Conservation (phyloP, 2,888 invertebrate species). For the Trachelus stipa region DNA sequence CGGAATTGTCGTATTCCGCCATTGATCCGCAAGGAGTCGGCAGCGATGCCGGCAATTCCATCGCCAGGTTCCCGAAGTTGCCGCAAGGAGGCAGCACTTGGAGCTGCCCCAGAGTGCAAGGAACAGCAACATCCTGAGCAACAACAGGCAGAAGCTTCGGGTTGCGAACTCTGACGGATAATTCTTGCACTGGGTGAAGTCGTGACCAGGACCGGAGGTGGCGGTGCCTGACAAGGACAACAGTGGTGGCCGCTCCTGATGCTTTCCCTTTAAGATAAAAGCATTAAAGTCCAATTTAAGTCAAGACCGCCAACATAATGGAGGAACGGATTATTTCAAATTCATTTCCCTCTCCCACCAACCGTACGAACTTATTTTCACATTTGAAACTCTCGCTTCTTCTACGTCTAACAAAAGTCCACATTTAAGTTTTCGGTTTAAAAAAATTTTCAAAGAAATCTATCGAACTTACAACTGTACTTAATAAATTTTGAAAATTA, state of each 20-base stretch:
- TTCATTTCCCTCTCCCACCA: background rate
- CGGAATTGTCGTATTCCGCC: conserved; percentile 97
- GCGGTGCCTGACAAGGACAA: conserved; percentile 77
- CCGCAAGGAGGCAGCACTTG: conserved; percentile 84
- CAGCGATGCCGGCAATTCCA: conserved; percentile 94
- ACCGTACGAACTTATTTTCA: background rate
- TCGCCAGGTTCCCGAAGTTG: conserved; percentile 86
- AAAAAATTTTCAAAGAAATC: background rate
- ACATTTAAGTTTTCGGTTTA: background rate
- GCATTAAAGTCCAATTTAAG: background rate
- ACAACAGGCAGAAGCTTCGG: conserved; percentile 75
- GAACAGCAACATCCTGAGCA: conserved; percentile 64
- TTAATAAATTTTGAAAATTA: background rate
- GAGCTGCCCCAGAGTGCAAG: conserved; percentile 74
- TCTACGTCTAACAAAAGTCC: background rate
- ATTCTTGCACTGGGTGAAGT: conserved; percentile 80
- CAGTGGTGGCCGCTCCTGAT: conserved; percentile 65
- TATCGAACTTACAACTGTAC: too few species aligned
- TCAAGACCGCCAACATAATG: background rate
- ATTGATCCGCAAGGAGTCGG: conserved; percentile 94
- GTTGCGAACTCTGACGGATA: conserved; percentile 89
- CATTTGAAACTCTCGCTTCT: too few species aligned
- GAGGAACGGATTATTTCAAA: background rate
- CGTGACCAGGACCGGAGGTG: conserved; percentile 80
- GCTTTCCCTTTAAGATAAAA: conserved; percentile 52